Conservation (phyloP, 2,797 vertebrate species). For the Acipenser oxyrinchus region DNA sequence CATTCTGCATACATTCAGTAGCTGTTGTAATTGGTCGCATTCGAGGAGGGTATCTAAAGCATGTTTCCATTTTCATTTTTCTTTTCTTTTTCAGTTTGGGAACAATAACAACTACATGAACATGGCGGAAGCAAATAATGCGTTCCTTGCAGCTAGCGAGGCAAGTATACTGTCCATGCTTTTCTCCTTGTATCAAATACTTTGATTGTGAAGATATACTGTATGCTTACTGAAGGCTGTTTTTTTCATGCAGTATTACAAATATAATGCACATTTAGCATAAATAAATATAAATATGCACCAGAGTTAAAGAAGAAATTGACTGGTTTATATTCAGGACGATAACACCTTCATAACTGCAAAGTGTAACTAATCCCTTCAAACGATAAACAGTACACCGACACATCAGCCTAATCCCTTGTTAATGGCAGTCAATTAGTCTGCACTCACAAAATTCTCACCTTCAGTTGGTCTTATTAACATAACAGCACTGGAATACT, state of each 20-base stretch:
- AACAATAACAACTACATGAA: slow-evolving; percentile 99
- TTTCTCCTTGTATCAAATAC: background rate
- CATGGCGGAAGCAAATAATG: slow-evolving; percentile 89
- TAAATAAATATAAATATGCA: no score
- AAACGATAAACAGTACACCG: background rate
- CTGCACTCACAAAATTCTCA: background rate
- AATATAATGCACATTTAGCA: no score
- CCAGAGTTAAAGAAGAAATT: no score
- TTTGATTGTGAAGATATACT: no score
- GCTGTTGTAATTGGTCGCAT: no score
- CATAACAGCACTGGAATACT: background rate
- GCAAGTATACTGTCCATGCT: slow-evolving; percentile 60
- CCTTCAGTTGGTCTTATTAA: background rate
- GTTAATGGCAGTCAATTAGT: background rate
- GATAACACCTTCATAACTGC: slow-evolving; percentile 1
- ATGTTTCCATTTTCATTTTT: slow-evolving; percentile 17
- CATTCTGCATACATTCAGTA: no score
- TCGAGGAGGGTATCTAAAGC: no score
- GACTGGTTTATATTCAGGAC: no score
- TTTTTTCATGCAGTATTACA: no score
- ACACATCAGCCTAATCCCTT: slow-evolving; percentile 1
- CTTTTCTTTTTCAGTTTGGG: slow-evolving; percentile 84
- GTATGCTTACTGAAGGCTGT: no score
- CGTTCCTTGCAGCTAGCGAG: slow-evolving; percentile 87
- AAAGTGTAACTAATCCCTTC: slow-evolving; percentile 1